Percentiles rank a stretch among this genome's conserved stretches.
phyloP scores from a whole-genome alignment of 2,113 vertebrate genomes.

The Sinocyclocheilus maitianheensis region DNA sequence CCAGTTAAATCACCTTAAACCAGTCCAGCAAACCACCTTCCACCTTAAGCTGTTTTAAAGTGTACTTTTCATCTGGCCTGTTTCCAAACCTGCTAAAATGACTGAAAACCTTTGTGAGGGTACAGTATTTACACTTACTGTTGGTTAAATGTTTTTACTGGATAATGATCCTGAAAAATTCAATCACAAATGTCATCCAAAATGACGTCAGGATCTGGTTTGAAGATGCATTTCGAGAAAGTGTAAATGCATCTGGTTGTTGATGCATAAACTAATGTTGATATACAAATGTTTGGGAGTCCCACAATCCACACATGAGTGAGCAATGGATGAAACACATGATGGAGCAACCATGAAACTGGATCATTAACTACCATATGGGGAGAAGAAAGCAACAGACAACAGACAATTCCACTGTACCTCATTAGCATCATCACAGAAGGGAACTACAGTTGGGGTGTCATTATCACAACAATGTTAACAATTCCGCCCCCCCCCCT shows the following conservation, averaged over 20 bases:
- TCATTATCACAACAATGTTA: not conserved
- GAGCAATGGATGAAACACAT: not conserved
- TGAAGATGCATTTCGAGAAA: not conserved
- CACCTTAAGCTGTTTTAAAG: not conserved
- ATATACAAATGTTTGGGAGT: not conserved
- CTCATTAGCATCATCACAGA: not conserved
- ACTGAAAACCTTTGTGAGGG: not conserved
- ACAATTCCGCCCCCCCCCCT: no score
- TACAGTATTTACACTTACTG: not conserved
- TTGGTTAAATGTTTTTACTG: not conserved
- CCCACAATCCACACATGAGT: not conserved
- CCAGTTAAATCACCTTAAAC: not conserved
- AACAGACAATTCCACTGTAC: not conserved
- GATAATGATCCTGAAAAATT: not conserved
- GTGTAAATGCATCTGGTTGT: not conserved
- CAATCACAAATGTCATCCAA: not conserved
- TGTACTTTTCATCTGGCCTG: not conserved
- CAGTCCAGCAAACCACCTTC: not conserved
- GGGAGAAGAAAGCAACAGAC: not conserved
- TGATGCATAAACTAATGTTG: not conserved
- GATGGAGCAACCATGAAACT: slow-evolving; percentile 1
- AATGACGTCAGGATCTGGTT: not conserved
- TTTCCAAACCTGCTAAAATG: not conserved
- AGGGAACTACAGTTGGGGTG: not conserved
- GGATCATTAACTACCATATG: not conserved